These are phyloP conservation scores for Drosophila lini DNA, from an alignment of 1,140 invertebrate genomes.

Conservation along the genomic window DNA sequence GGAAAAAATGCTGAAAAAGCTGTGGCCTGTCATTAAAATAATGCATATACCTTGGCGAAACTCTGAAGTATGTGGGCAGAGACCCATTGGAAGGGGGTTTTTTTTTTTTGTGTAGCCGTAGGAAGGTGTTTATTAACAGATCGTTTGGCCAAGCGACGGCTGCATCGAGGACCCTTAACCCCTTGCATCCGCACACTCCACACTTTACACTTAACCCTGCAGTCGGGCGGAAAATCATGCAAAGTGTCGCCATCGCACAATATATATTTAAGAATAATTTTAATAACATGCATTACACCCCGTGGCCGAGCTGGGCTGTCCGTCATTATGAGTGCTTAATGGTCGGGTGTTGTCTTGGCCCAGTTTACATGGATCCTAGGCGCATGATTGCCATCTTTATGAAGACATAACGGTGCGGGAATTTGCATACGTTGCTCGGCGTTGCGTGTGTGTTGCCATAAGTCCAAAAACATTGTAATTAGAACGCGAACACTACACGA, in stretches of 20 bases:
- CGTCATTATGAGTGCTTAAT: conserved; percentile 67
- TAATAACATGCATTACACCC: conserved; percentile 71
- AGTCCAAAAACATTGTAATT: conserved; percentile 61
- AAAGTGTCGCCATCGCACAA: conserved; percentile 72
- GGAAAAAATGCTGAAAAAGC: conserved; percentile 30
- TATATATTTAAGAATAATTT: conserved; percentile 79
- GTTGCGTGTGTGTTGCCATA: conserved; percentile 48
- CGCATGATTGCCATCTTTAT: conserved; percentile 75
- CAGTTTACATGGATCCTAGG: conserved; percentile 70
- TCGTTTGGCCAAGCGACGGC: conserved; percentile 74
- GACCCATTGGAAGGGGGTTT: conserved; percentile 25
- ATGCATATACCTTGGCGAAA: conserved; percentile 66
- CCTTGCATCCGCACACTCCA: conserved; percentile 9
- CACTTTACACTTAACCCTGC: conserved; percentile 41
- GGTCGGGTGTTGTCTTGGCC: conserved; percentile 63
- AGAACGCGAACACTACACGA: conserved; percentile 52
- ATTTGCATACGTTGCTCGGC: conserved; percentile 31
- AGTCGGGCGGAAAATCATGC: conserved; percentile 76
- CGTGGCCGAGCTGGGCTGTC: conserved; percentile 7
- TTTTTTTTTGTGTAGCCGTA: neutral
- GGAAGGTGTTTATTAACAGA: conserved; percentile 84
- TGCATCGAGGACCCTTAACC: conserved; percentile 64
- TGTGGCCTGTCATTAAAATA: conserved; percentile 82
- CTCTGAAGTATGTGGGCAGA: conserved; percentile 78
- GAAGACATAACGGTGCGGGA: conserved; percentile 76